Conservation (phyloP, 2,113 vertebrate genomes). For the Geococcyx californianus region DNA sequence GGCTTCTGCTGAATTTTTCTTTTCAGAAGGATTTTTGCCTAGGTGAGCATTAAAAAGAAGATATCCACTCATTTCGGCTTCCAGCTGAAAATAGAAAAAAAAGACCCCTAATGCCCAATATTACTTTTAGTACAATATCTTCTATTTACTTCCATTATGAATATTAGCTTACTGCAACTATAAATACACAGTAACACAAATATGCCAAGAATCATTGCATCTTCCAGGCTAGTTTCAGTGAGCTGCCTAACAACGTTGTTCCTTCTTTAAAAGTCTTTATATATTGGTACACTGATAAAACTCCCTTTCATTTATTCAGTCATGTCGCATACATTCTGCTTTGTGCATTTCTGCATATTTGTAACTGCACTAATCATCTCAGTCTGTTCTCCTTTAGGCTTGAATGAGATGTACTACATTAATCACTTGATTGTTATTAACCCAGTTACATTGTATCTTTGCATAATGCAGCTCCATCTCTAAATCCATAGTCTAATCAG, state of each 20-base stretch:
- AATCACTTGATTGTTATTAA: conserved; percentile 48
- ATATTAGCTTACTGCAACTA: not conserved
- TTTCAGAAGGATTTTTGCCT: not conserved
- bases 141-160: not conserved
- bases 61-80: not conserved
- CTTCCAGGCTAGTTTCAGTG: not conserved
- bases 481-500: conserved; percentile 36
- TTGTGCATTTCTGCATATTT: not conserved
- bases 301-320: not conserved
- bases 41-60: rapidly evolving
- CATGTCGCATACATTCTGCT: not conserved
- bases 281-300: not conserved
- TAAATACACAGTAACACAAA: not conserved
- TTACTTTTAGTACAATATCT: not conserved
- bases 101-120: not conserved
- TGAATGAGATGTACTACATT: not conserved
- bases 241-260: not conserved
- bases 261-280: not conserved
- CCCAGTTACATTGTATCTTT: not conserved
- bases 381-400: not conserved
- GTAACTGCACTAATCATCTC: not conserved
- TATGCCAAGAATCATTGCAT: rapidly evolving
- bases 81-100: not conserved
- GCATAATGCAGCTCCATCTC: conserved; percentile 11
- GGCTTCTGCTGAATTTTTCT: not conserved